Base-by-base conservation (phyloP, 2,888 invertebrate species). In the Mythimna loreyi region DNA sequence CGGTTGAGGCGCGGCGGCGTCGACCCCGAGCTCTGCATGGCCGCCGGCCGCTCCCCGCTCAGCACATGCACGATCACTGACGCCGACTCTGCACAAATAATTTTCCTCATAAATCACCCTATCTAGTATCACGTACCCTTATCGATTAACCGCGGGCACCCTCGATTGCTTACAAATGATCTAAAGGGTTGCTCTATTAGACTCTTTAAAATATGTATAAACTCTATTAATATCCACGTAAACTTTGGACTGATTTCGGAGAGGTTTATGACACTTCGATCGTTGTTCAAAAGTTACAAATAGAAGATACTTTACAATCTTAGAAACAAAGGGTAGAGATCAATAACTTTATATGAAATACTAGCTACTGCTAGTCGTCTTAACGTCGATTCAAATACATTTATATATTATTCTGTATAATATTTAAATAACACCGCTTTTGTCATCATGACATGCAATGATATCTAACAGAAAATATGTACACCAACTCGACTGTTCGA, bases 21-120 rank as follows among this genome's bases (percentile, higher is more conserved):
- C 0, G 95, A 92, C 0, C 95, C 93, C 0, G 95, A 96, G 67
- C 96, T 96, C 87, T 97, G 97, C 97, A 97, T 97, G 55, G 97
- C 97, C 40, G 97, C 97, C 72, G 97, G 97, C 76, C 97, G 93
- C 92, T 97, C 97, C 89, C 98, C 98, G 90, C 98, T 98, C 87
- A 98, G 96, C 87, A 98, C 98, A 95, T 98, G 98, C 78, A 98
- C 98, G 88, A 98, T 97, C 86, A 98, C 98, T 86, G 98, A 98
- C 81, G 98, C 98, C 75, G 98, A 97, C 92, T 98, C 98, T 95
- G 97, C 72, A 72, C 60, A 82, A 61, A 52, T 60, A 78, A 66
- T 47, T 59, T 57, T 55, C 21, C 16, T 43, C 69, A 75, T 73
- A 52, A 73, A 75, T 73, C 73, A 75, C 40, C 68, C 40, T 75